Base-by-base conservation (phyloP, 2,888 invertebrate species). In the Linnaemya vulpina region DNA sequence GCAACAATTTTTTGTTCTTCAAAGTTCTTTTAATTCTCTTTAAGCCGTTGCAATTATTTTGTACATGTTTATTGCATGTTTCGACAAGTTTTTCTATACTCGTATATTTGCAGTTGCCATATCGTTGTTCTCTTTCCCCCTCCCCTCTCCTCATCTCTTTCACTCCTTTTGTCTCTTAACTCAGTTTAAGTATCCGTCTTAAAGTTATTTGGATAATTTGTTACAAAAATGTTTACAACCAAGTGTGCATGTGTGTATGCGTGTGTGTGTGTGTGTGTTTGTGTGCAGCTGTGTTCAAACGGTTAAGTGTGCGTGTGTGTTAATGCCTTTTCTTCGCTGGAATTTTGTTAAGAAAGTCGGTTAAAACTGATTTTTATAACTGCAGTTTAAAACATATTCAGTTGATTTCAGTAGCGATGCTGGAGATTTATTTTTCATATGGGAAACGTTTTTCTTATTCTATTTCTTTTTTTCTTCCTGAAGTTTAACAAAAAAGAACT, bases 191-290 rank as follows among this genome's bases (percentile, higher is more conserved):
- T 51, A 67, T 55, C 38, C 38, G 17, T 38, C 35, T 75, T 82
- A 58, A 71, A 83, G 76, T 67, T 77, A 77, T 83, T 83, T 71
- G 30, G 60, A 65, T 77, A 83, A 77, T 83, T 83, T 83, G 82
- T 83, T 77, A 43, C n/a, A 82, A 76, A 63, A 76, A 58, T 77
- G 63, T 82, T 73, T 58, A 51, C 55, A 67, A 25, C 20, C 49
- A 51, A 40, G 17, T 46, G n/a, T 38, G 15, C 13, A 3, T 8
- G 2, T 38, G 2, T 15, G 15, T 74, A 38, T 40, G 38, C 40
- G 13, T 20, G 62, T 62, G 22, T 43, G 22, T 63, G 38, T 30
- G 20, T 55, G 20, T 58, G n/a, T 38, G 15, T 17, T 5, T 7
- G 5, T 35, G 5, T 13, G 15, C 63, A 38, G 17, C 17, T 60